Percentiles rank a stretch among this genome's conserved stretches.
Conservation (phyloP, 1,140 invertebrate genomes). For the Vollenhovia emeryi region DNA sequence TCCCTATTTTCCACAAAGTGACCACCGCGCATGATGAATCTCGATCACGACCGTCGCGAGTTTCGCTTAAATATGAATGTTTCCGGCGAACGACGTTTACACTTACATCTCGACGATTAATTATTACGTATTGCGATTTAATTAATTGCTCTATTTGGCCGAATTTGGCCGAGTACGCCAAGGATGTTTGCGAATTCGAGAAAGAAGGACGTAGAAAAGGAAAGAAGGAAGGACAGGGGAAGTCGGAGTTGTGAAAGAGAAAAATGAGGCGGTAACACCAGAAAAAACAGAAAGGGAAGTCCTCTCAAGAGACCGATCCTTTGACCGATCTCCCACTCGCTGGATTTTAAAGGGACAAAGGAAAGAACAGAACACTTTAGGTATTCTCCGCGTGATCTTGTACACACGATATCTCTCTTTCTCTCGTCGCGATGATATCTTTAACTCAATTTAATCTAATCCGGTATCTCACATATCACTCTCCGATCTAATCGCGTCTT, state of each 20-base stretch:
- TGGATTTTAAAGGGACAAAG: neutral
- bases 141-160: constrained; percentile 69
- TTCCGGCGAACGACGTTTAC: constrained; percentile 52
- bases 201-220: neutral
- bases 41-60: constrained; percentile 33
- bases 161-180: constrained; percentile 71
- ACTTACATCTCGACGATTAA: constrained; percentile 45
- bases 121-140: constrained; percentile 55
- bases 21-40: constrained; percentile 58
- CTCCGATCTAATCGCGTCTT: neutral
- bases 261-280: neutral
- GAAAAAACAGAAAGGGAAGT: neutral
- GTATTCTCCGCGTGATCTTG: neutral
- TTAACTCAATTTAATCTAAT: constrained; percentile 29
- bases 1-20: constrained; percentile 21
- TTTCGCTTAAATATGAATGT: constrained; percentile 35
- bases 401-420: neutral
- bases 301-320: neutral
- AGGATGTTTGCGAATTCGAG: constrained; percentile 51
- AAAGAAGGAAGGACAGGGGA: neutral
- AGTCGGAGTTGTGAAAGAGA: neutral
- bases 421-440: neutral
- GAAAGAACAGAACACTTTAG: neutral
- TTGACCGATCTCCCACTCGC: neutral
- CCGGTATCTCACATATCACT: neutral